Base-by-base conservation (phyloP, 2,888 invertebrate genomes). In the Drosophila silvestris region DNA sequence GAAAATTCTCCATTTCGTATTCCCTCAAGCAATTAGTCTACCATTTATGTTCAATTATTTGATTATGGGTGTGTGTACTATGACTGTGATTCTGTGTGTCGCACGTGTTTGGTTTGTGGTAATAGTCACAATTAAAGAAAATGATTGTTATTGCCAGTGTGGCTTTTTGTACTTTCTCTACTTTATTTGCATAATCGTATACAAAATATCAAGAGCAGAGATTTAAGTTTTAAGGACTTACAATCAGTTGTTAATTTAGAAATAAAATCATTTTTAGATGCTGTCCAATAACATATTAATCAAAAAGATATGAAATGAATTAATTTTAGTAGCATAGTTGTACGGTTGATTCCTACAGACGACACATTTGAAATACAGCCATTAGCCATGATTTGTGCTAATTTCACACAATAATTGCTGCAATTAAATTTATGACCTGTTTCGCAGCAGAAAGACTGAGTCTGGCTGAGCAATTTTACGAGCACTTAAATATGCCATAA, bases 1-100 rank as follows among this genome's bases (percentile, higher is more conserved):
- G 47, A 58, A 80, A 71, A 53, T 59, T 74, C 69, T 39, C 58
- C 67, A 64, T 66, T 74, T 65, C 41, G 70, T 64, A 71, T 64
- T 68, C 79, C 81, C 89, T 66, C 67, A 74, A 80, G 83, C 89
- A 89, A 81, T 87, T 89, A 82, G 87, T 71, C 32, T 74, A 51
- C 58, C 58, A 79, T 77, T 83, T 83, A 77, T 68, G 74, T 78
- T 77, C 63, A 88, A 85, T 82, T 85, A 82, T 88, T 71, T 68
- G 58, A 82, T 82, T 85, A 82, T 87, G 70, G 68, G 58, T 50
- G 52, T 63, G 69, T 76, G 70, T 68, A 74, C 83, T 51, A 56
- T 3, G 5, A 1, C 32, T 51, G 47, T 44, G 51, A 54, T 30
- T 30, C 14, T 12, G 41, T 16, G 52, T 58, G 50, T 44, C 22